Percentiles rank a stretch among this genome's conserved stretches.
phyloP scores from a whole-genome alignment of 2,797 vertebrate genomes.

The Agapornis canus region DNA sequence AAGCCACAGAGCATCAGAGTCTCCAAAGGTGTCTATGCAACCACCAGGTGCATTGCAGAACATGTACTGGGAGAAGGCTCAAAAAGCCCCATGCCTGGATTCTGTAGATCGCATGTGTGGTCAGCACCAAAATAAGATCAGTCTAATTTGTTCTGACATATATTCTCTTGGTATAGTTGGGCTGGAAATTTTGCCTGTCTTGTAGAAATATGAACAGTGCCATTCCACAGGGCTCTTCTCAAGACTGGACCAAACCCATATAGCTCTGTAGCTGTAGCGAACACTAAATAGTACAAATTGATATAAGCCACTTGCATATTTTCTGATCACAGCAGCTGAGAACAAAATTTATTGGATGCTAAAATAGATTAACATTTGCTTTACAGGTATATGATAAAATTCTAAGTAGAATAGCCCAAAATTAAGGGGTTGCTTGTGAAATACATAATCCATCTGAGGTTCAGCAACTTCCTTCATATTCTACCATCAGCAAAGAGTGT shows the following conservation, averaged over 20 bases:
- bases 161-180: not conserved
- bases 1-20: not conserved
- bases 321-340: not conserved
- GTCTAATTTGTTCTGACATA: not conserved
- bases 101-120: fast-evolving
- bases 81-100: not conserved
- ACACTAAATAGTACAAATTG: not conserved
- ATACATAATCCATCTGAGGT: not conserved
- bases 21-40: not conserved
- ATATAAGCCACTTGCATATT: not conserved
- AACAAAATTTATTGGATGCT: not conserved
- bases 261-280: not conserved
- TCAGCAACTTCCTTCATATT: not conserved
- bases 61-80: not conserved
- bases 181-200: not conserved
- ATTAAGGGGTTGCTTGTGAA: not conserved
- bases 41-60: not conserved
- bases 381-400: not conserved
- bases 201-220: not conserved
- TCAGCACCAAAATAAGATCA: not conserved
- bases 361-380: not conserved
- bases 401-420: not conserved
- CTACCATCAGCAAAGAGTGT: not conserved
- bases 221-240: not conserved
- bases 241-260: not conserved